Base-by-base conservation (phyloP, 2,113 vertebrate species). In the Equus quagga region DNA sequence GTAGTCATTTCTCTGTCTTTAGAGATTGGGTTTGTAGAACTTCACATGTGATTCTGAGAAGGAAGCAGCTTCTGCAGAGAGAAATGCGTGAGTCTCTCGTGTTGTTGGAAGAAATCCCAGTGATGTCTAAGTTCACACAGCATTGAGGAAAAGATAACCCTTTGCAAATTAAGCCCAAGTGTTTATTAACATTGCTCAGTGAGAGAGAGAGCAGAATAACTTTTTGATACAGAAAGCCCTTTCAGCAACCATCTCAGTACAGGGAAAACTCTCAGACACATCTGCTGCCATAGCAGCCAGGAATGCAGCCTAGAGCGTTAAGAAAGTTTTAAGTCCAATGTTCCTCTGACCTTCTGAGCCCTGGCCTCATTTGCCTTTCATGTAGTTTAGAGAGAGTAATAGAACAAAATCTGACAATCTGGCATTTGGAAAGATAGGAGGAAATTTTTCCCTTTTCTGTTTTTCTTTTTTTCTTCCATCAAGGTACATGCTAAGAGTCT, bases 221-320 rank as follows among this genome's bases (percentile, higher is more conserved):
- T 21, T 93, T 92, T n/a, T 83, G 44, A 84, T 90, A 79, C 26
- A 95, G 84, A 92, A 98, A 65, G 17, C 26, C 15, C 95, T 93
- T 89, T 89, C 88, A 94, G 88, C 56, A 88, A 94, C 33, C 64
- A 49, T 78, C 33, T 91, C 13, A 33, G 19, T 56, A 31, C 56
- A 41, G 33, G 46, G 60, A 92, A 72, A 89, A 44, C 73, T 26
- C 36, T 95, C 80, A 64, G 78, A 78, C 31, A 93, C 62, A 93
- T 78, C 82, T 26, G 24, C 65, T 95, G 60, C 87, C 58, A 51
- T 67, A 73, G n/a, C 75, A 81, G 70, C 97, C 94, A 96, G 76
- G 93, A 96, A 84, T 80, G 78, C 36, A 36, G 90, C 75, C 80
- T 67, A 78, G 78, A 78, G 65, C 93, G 56, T 69, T 62, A 46